A percentile compares a stretch with the other conserved stretches of the same genome.
Evolutionary conservation across 2,888 invertebrate species (phyloP).

Genomic region (Cremastinae sp.): DNA sequence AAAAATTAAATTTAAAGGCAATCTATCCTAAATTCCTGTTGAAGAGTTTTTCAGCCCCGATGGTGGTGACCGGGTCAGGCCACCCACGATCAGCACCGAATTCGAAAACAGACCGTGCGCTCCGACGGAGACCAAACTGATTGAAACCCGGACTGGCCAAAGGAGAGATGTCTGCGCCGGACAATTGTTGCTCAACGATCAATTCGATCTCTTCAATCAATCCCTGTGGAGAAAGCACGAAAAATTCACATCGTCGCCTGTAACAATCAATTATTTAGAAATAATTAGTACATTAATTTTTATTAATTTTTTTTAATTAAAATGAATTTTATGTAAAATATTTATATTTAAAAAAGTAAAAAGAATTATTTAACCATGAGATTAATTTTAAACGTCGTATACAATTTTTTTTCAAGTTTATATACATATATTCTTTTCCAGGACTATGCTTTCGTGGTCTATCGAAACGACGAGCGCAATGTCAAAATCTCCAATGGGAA

Average conservation of each 20-base stretch:
- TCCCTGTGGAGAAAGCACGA: constrained; percentile 83
- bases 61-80: constrained; percentile 52
- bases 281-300: constrained; percentile 5
- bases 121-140: constrained; percentile 67
- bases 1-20: constrained; percentile 9
- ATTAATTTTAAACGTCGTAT: background rate
- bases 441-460: constrained; percentile 88
- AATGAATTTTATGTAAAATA: too few relatives aligned
- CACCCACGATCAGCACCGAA: background rate
- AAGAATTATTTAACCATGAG: too few relatives aligned
- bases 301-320: constrained; percentile 17
- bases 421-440: too few relatives aligned
- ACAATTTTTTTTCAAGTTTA: background rate
- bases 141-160: constrained; percentile 72
- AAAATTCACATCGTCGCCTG: constrained; percentile 84
- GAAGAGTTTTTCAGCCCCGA: constrained; percentile 57
- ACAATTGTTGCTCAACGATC: constrained; percentile 85
- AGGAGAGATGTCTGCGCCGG: constrained; percentile 82
- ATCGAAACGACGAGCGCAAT: constrained; percentile 83
- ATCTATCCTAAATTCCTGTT: background rate
- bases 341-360: too few relatives aligned
- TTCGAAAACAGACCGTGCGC: constrained; percentile 44
- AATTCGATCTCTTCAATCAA: constrained; percentile 81
- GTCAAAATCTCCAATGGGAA: constrained; percentile 82
- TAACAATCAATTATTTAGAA: constrained; percentile 74